A percentile compares a stretch with the other conserved stretches of the same genome.
Evolutionary conservation across 2,113 vertebrate genomes (phyloP).

Genomic region (Panurus biarmicus): DNA sequence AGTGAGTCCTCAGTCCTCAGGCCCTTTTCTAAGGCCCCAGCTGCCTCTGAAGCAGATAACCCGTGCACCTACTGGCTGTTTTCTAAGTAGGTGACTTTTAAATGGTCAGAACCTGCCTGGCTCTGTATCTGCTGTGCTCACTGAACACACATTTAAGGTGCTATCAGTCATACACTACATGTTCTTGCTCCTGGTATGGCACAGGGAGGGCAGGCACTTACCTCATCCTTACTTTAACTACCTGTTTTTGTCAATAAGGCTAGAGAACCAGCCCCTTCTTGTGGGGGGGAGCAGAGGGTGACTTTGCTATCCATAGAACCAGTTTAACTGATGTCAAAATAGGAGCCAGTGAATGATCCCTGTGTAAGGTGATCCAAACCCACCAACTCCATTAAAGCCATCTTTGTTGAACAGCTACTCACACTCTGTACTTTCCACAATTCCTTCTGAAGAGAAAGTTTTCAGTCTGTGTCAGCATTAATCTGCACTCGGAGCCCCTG

Average conservation of each 20-base stretch:
- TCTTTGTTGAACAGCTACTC: neutral
- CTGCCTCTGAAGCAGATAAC: neutral
- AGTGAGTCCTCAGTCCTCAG: neutral
- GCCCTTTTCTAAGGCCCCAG: neutral
- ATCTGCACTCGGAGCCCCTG: neutral
- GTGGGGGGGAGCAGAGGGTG: fast-evolving
- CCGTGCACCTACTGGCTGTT: neutral
- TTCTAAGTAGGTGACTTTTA: neutral
- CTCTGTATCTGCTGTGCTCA: neutral
- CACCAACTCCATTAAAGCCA: neutral
- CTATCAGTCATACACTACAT: neutral
- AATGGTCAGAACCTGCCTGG: neutral
- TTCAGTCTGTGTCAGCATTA: neutral
- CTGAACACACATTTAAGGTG: neutral
- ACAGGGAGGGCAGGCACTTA: neutral
- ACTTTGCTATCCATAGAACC: neutral
- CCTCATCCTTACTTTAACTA: neutral
- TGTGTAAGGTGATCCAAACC: neutral
- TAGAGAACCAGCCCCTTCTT: neutral
- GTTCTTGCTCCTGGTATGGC: neutral
- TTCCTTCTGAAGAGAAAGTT: neutral
- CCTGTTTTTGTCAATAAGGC: neutral
- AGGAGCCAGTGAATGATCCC: neutral
- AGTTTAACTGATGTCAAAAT: neutral
- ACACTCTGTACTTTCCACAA: neutral